Conservation (phyloP, 2,113 vertebrate genomes). For the Malurus alboscapulatus region DNA sequence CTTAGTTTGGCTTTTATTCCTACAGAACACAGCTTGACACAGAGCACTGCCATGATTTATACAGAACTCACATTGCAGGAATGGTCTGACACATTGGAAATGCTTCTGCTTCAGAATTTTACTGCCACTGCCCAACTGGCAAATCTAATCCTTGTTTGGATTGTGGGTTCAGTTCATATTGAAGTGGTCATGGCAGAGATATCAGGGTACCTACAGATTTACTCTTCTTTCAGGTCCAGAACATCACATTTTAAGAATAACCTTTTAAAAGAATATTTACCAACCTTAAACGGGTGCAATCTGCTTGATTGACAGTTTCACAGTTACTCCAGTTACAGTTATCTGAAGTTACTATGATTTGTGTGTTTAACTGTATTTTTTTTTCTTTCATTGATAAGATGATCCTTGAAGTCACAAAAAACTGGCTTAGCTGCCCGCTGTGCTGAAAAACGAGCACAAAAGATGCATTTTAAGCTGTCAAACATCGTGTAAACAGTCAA, state of each 20-base stretch:
- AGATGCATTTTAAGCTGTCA: background rate
- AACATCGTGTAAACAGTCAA: background rate
- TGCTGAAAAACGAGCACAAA: background rate
- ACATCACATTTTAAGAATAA: background rate
- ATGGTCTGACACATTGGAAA: background rate
- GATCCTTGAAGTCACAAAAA: background rate
- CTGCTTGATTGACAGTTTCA: background rate
- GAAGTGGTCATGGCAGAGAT: background rate
- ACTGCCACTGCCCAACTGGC: background rate
- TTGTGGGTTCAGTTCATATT: background rate
- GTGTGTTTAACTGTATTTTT: background rate
- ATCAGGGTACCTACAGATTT: background rate
- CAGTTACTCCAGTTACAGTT: background rate
- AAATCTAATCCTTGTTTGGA: background rate
- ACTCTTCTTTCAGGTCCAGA: background rate
- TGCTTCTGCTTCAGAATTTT: background rate
- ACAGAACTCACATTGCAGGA: background rate
- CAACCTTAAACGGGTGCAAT: background rate
- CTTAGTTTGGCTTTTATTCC: constrained; percentile 39
- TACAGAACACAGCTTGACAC: background rate
- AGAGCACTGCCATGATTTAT: background rate
- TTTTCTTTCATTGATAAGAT: background rate
- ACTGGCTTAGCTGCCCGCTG: background rate
- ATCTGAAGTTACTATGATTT: background rate
- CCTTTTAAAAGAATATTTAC: background rate